Base-by-base conservation (phyloP, 2,113 vertebrate genomes). In the Brevimyrus niger region DNA sequence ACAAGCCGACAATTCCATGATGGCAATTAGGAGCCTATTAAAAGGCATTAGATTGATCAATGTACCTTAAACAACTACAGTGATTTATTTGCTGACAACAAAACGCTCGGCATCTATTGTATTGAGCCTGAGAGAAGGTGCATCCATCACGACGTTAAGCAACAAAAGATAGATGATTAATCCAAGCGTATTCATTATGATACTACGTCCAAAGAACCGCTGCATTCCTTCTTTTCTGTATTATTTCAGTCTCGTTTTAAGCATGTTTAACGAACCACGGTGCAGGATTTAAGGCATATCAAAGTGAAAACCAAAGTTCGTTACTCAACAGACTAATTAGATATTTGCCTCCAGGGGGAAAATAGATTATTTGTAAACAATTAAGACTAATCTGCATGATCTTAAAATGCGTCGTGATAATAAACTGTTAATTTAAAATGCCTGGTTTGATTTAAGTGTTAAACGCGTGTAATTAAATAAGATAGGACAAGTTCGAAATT, bases 31-130 rank as follows among this genome's bases (percentile, higher is more conserved):
- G 96, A 97, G 94, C 96, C 97, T 96, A 98, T 99, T 98, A 99
- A 97, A 97, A 97, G 97, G 96, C 97, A 98, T 99, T 98, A 97
- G 96, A 98, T 96, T 97, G 98, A 98, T 98, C 97, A 98, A 98
- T 98, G 98, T 98, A 97, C 97, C 97, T 98, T 98, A 98, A 98
- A 98, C 97, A 98, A 99, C 97, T 95, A 91, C 96, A 95, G 95
- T 98, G 97, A 98, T 98, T 98, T 98, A 97, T 98, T 97, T 94
- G 95, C 94, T 95, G 94, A 93, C 96, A 96, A 97, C 96, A 96
- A 96, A 95, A 95, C 94, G 95, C 92, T 95, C 95, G 94, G 92
- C 95, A 94, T 95, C 94, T 94, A 93, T 96, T 95, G 95, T 95
- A 92, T 94, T 94, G 93, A 94, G 96, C 92, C 93, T 94, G 95